Conservation (phyloP, 2,888 invertebrate species). For the Gnatocerus cornutus region DNA sequence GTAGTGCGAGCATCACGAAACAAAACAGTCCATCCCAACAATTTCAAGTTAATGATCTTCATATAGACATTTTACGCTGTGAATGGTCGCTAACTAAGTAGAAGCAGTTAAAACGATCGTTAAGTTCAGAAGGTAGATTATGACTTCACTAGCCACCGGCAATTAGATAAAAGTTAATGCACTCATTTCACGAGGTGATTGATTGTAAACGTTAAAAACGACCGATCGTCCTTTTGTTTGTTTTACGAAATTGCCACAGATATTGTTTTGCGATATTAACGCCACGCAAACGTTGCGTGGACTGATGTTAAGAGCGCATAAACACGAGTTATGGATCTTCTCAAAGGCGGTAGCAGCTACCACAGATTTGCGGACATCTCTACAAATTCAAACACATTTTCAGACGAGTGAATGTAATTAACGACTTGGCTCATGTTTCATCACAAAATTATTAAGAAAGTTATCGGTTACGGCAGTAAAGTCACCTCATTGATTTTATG, state of each 20-base stretch:
- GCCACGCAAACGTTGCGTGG: slow-evolving; percentile 15
- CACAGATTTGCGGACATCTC: not conserved
- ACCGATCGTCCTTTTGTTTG: slow-evolving; percentile 34
- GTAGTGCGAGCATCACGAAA: slow-evolving; percentile 53
- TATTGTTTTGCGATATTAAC: slow-evolving; percentile 16
- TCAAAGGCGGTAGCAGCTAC: slow-evolving; percentile 1
- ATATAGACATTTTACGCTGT: slow-evolving; percentile 61
- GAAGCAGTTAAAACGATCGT: slow-evolving; percentile 64
- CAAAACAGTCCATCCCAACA: slow-evolving; percentile 62
- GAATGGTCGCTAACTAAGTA: slow-evolving; percentile 64
- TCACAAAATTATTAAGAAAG: too few species aligned
- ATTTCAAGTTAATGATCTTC: slow-evolving; percentile 63
- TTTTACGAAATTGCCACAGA: slow-evolving; percentile 34
- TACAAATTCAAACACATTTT: too few species aligned
- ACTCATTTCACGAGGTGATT: slow-evolving; percentile 54
- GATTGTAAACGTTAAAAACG: slow-evolving; percentile 50
- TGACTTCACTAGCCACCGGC: slow-evolving; percentile 63
- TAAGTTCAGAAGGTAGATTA: slow-evolving; percentile 62
- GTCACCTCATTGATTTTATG: too few species aligned
- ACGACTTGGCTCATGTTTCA: too few species aligned
- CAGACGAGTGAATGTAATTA: too few species aligned
- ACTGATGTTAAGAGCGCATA: slow-evolving; percentile 5
- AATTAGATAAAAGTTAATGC: slow-evolving; percentile 61
- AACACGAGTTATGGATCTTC: not conserved
- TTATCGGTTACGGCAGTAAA: too few species aligned